A percentile compares a stretch with the other conserved stretches of the same genome.
phyloP scores from a whole-genome alignment of 2,113 vertebrate species.

The Cyphomyrus plagiostoma region DNA sequence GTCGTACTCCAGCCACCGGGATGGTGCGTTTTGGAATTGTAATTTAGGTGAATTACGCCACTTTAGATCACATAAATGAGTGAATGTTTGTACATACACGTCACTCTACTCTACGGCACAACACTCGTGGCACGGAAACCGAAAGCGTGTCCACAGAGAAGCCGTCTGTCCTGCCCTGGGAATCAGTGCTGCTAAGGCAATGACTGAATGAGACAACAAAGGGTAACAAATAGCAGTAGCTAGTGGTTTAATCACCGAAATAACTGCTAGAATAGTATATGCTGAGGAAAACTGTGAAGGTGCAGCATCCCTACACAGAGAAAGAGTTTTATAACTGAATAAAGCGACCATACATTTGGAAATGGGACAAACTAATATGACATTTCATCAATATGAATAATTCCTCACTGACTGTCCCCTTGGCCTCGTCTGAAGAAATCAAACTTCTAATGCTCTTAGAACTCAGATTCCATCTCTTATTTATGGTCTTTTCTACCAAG shows the following conservation, averaged over 20 bases:
- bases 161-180: background rate
- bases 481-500: slow-evolving; percentile 41
- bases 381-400: slow-evolving; percentile 70
- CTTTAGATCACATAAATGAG: background rate
- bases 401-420: slow-evolving; percentile 59
- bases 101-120: background rate
- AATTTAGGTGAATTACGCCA: background rate
- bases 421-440: slow-evolving; percentile 61
- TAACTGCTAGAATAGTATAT: background rate
- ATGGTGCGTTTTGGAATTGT: background rate
- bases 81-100: background rate
- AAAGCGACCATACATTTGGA: background rate
- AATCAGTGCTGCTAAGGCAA: background rate
- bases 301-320: background rate
- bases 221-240: background rate
- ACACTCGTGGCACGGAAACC: background rate
- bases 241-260: background rate
- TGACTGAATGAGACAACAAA: background rate
- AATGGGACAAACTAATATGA: slow-evolving; percentile 51
- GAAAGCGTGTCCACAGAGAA: background rate
- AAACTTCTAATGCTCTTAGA: slow-evolving; percentile 68
- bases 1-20: background rate
- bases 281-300: background rate
- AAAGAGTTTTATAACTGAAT: background rate
- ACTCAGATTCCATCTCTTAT: slow-evolving; percentile 61